phyloP scores from a whole-genome alignment of 2,113 vertebrate species.

The Carettochelys insculpta region DNA sequence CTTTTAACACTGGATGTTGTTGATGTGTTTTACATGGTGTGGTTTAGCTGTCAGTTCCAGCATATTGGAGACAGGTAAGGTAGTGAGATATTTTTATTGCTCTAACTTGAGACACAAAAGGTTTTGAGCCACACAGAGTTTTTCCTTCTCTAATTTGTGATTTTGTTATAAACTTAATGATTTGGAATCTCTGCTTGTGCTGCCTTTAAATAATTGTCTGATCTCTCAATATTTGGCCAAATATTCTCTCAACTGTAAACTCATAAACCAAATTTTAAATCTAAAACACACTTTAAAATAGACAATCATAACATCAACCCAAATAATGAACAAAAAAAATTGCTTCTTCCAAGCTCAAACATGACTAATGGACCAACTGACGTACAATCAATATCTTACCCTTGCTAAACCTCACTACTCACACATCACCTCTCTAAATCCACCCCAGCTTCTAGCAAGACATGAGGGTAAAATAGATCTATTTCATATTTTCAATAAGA shows the following conservation, averaged over 20 bases:
- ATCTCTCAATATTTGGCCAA: not conserved
- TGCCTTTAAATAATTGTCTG: not conserved
- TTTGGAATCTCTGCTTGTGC: no score
- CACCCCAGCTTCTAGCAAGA: not conserved
- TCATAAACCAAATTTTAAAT: no score
- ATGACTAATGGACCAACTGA: not conserved
- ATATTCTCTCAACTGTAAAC: not conserved
- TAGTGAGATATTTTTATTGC: no score
- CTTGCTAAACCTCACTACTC: not conserved
- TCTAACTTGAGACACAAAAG: no score
- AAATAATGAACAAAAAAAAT: not conserved
- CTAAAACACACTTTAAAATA: not conserved
- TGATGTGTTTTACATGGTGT: not conserved
- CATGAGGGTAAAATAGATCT: no score
- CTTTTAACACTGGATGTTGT: not conserved
- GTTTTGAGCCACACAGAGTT: no score
- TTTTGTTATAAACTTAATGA: no score
- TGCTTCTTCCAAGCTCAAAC: not conserved
- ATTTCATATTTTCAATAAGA: no score
- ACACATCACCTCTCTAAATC: not conserved
- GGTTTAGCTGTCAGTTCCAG: no score
- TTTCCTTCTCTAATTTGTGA: no score
- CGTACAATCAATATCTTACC: not conserved
- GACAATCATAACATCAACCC: not conserved
- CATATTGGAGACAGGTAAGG: no score